A percentile compares a stretch with the other conserved stretches of the same genome.
Conservation (phyloP, 2,113 vertebrate species). For the Hydrolagus affinis region DNA sequence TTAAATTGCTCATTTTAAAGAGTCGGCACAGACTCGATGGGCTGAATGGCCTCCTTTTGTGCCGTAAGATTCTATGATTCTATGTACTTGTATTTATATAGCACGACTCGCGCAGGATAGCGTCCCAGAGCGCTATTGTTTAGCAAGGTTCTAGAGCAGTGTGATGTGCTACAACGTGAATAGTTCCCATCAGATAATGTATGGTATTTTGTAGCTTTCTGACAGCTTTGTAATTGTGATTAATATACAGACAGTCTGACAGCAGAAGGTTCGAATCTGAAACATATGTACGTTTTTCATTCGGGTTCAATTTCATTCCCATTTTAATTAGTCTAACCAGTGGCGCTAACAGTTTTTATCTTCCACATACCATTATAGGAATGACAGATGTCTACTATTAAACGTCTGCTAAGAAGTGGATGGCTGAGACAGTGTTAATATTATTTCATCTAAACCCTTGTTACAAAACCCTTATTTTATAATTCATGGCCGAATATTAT, state of each 20-base stretch:
- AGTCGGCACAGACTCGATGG: too few species aligned
- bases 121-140: too few species aligned
- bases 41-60: too few species aligned
- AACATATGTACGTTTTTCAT: neutral
- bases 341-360: constrained; percentile 5
- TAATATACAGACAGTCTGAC: neutral
- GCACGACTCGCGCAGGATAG: too few species aligned
- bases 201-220: neutral
- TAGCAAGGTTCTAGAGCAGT: too few species aligned
- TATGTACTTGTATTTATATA: too few species aligned
- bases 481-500: neutral
- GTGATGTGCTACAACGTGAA: too few species aligned
- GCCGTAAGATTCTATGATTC: too few species aligned
- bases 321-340: constrained; percentile 33
- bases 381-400: neutral
- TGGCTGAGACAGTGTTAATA: neutral
- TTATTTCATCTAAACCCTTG: neutral
- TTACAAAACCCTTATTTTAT: neutral
- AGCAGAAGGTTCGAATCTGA: neutral
- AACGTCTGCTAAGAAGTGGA: neutral
- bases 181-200: neutral
- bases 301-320: constrained; percentile 31
- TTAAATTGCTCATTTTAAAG: too few species aligned
- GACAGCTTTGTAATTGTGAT: constrained; percentile 7
- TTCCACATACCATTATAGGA: neutral